A percentile compares a stretch with the other conserved stretches of the same genome.
Evolutionary conservation across 2,888 invertebrate genomes (phyloP).

Genomic region (Microdon myrmicae): DNA sequence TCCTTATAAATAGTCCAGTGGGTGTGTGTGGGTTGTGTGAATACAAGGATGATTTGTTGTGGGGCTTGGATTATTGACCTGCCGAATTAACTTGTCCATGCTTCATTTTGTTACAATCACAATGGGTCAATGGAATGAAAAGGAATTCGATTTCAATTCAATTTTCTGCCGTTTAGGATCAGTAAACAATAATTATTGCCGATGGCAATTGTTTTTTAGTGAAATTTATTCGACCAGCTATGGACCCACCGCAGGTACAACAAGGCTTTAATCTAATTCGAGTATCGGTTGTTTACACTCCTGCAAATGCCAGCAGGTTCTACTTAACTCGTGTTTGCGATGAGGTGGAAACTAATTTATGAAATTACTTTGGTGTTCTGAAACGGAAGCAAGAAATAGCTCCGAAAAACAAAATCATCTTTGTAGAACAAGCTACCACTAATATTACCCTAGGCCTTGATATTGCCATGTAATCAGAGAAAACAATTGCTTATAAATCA

Average conservation of each 20-base stretch:
- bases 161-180: constrained; percentile 46
- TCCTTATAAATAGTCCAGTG: too few relatives aligned
- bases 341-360: constrained; percentile 18
- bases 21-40: neutral
- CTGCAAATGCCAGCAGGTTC: too few relatives aligned
- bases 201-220: constrained; percentile 33
- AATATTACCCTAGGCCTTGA: constrained; percentile 10
- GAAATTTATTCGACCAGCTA: too few relatives aligned
- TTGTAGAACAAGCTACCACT: neutral
- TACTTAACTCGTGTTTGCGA: constrained; percentile 6
- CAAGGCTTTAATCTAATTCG: too few relatives aligned
- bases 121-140: constrained; percentile 36
- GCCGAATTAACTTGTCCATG: constrained; percentile 39
- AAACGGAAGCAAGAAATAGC: too few relatives aligned
- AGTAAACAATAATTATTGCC: constrained; percentile 44
- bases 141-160: constrained; percentile 39
- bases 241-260: too few relatives aligned
- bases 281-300: too few relatives aligned
- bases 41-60: too few relatives aligned
- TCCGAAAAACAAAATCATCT: too few relatives aligned
- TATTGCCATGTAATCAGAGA: constrained; percentile 14
- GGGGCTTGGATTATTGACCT: constrained; percentile 39
- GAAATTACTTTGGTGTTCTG: constrained; percentile 12
- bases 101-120: constrained; percentile 40
- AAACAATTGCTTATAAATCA: constrained; percentile 7